Conservation (phyloP, 2,113 vertebrate species). For the Indicator maculatus region DNA sequence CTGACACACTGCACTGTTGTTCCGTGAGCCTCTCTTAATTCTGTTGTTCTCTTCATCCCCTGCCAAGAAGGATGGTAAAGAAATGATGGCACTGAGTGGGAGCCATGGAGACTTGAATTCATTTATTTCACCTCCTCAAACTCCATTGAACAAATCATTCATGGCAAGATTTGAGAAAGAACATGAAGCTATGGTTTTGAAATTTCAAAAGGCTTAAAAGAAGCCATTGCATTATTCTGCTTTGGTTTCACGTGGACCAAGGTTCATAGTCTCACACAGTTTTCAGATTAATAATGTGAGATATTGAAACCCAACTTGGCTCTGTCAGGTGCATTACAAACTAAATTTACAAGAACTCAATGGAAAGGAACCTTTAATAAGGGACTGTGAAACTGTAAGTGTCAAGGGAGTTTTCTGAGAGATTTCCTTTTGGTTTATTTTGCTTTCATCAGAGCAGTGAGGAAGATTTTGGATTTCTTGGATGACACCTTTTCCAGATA, state of each 20-base stretch:
- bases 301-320: not conserved
- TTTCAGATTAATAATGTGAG: not conserved
- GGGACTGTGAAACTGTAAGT: not conserved
- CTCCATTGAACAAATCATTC: slow-evolving; percentile 14
- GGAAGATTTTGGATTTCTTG: not conserved
- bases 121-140: slow-evolving; percentile 4
- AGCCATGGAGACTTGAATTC: slow-evolving; percentile 21
- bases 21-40: not conserved
- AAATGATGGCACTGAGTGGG: slow-evolving; percentile 1
- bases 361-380: not conserved
- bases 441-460: not conserved
- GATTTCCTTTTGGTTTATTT: not conserved
- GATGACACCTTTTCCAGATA: not conserved
- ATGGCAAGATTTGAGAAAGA: slow-evolving; percentile 13
- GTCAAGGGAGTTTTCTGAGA: not conserved
- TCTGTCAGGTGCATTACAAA: not conserved
- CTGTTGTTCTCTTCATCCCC: not conserved
- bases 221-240: not conserved
- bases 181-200: not conserved
- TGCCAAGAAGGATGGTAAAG: not conserved
- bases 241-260: not conserved
- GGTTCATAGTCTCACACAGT: not conserved
- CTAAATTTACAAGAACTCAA: not conserved
- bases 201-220: slow-evolving; percentile 2
- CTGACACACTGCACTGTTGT: not conserved